phyloP scores from a whole-genome alignment of 2,888 invertebrate species.

The Acanthopleura granulata region DNA sequence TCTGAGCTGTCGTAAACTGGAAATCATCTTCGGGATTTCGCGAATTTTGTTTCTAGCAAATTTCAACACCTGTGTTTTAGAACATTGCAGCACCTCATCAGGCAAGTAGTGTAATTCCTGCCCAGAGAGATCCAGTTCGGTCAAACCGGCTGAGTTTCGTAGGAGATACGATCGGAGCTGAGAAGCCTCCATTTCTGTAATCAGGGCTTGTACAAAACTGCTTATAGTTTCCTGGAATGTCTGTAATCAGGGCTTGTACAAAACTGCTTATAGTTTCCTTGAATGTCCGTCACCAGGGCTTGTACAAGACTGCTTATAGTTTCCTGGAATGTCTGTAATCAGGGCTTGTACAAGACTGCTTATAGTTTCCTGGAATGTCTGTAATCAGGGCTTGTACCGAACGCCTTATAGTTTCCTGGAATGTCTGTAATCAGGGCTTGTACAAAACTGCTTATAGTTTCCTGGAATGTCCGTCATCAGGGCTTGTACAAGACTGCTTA shows the following conservation, averaged over 20 bases:
- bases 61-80: conserved; percentile 55
- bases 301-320: too few species aligned
- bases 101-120: conserved; percentile 50
- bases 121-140: conserved; percentile 54
- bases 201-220: not conserved
- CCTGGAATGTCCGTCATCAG: too few species aligned
- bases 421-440: too few species aligned
- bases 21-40: conserved; percentile 52
- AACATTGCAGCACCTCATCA: conserved; percentile 50
- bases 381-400: too few species aligned
- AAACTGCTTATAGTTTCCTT: too few species aligned
- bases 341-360: not conserved
- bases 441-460: too few species aligned
- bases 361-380: too few species aligned
- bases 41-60: conserved; percentile 56
- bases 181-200: not conserved
- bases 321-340: not conserved
- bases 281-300: not conserved
- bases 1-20: conserved; percentile 52
- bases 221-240: too few species aligned
- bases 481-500: too few species aligned
- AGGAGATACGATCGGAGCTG: conserved; percentile 3
- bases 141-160: conserved; percentile 30
- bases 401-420: too few species aligned
- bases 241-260: not conserved